phyloP scores from a whole-genome alignment of 1,140 invertebrate genomes.

The Orussus abietinus region DNA sequence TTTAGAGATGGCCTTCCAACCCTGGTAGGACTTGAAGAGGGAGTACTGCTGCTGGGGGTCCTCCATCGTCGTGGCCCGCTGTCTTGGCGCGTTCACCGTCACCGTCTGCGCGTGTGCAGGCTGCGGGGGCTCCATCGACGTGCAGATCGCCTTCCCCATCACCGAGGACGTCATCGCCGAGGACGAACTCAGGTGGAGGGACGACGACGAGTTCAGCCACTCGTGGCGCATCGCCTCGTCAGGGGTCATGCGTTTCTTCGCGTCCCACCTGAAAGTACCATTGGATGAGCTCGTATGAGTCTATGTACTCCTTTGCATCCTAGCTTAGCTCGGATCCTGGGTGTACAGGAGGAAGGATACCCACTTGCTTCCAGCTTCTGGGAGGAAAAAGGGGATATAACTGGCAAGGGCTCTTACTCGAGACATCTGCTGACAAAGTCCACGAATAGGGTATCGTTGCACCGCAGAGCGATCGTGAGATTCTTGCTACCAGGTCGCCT shows the following conservation, averaged over 20 bases:
- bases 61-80: slow-evolving; percentile 39
- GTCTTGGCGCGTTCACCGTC: slow-evolving; percentile 27
- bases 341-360: too few relatives aligned
- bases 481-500: slow-evolving; percentile 81
- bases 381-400: too few relatives aligned
- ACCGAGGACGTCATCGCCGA: slow-evolving; percentile 37
- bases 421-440: slow-evolving; percentile 91
- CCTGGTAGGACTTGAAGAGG: slow-evolving; percentile 44
- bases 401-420: too few relatives aligned
- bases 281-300: too few relatives aligned
- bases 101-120: slow-evolving; percentile 37
- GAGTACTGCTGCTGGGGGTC: slow-evolving; percentile 41
- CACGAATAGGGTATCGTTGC: slow-evolving; percentile 86
- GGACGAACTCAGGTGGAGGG: slow-evolving; percentile 33
- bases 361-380: too few relatives aligned
- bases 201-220: slow-evolving; percentile 58
- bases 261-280: slow-evolving; percentile 76
- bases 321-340: too few relatives aligned
- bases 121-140: slow-evolving; percentile 31
- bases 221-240: slow-evolving; percentile 80
- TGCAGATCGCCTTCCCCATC: slow-evolving; percentile 24
- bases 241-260: slow-evolving; percentile 87
- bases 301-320: too few relatives aligned
- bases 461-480: slow-evolving; percentile 70
- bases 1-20: slow-evolving; percentile 43